Base-by-base conservation (phyloP, 2,888 invertebrate species). In the Ichneumoninae sp. region DNA sequence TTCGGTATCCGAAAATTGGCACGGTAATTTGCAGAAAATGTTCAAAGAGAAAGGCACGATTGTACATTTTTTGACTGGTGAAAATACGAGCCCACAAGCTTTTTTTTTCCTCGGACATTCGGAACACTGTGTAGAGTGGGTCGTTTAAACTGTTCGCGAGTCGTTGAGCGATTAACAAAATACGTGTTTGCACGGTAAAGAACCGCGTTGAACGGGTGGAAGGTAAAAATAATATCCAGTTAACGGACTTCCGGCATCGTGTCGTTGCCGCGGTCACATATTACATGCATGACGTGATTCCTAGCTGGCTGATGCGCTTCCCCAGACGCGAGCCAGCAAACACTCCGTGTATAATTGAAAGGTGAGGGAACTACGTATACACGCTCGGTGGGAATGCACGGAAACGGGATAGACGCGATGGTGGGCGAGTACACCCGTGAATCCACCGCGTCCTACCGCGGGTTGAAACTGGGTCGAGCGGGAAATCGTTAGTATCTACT, bases 401-500 rank as follows among this genome's bases (percentile, higher is more conserved):
- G 33, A 69, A 70, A 30, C 66, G 63, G 50, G 69, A 44, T 68
- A 8, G 73, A 75, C 69, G 50, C 77, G 54, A 54, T 63, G 60
- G 77, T 83, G 68, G 74, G 81, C 85, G 83, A 73, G 81, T 68
- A 69, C 78, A 77, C 73, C 74, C 78, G 83, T 52, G 81, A 85
- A 82, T 75, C 85, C 75, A 78, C 44, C 74, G 76, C 68, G 75
- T 54, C 71, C 54, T 77, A 60, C 33, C 13, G 47, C 73, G 33
- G 74, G 54, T 70, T 71, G 85, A 85, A 90, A 89, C 87, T 90
- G 88, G 90, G 89, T 90, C 90, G 87, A 89, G 90, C 88, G 87
- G 87, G 87, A 90, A 90, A 90, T 90, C 90, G 89, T 90, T 90
- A 90, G 88, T 87, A 88, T 89, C 88, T 88, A 87, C 89, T 87